Evolutionary conservation across 2,113 vertebrate genomes (phyloP).

Genomic region (Amazona guildingii): DNA sequence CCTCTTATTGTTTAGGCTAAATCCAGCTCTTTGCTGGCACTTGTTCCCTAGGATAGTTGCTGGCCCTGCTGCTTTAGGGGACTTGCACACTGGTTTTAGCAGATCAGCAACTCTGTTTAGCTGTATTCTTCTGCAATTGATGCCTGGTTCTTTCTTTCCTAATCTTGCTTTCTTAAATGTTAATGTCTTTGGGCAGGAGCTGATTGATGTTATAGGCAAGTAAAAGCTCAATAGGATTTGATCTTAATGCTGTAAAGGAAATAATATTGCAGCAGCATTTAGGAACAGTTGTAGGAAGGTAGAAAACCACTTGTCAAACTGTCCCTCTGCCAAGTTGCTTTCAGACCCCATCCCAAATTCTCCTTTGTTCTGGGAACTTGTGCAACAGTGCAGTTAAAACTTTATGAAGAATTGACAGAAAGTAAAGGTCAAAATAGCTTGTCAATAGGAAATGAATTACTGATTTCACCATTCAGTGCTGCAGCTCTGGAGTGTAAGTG

Average conservation of each 20-base stretch:
- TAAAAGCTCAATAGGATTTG: background rate
- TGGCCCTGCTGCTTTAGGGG: background rate
- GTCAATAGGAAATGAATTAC: background rate
- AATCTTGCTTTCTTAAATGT: background rate
- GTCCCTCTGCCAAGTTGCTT: background rate
- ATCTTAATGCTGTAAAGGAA: background rate
- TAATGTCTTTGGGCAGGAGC: background rate
- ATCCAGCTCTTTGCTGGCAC: constrained; percentile 7
- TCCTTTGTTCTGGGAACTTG: background rate
- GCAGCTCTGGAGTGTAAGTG: background rate
- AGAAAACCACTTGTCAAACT: background rate
- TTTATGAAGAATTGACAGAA: background rate
- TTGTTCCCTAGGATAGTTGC: background rate
- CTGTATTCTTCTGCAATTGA: background rate
- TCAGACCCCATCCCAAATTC: background rate
- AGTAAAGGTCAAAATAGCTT: background rate
- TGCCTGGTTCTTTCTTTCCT: background rate
- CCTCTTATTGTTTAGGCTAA: constrained; percentile 16
- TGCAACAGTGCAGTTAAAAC: background rate
- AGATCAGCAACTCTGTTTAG: background rate
- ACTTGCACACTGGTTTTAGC: background rate
- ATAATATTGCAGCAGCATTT: background rate
- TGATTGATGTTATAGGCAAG: background rate
- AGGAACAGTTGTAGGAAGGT: background rate
- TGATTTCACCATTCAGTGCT: background rate